A percentile compares a stretch with the other conserved stretches of the same genome.
phyloP scores from a whole-genome alignment of 2,888 invertebrate species.

The Rapana venosa region DNA sequence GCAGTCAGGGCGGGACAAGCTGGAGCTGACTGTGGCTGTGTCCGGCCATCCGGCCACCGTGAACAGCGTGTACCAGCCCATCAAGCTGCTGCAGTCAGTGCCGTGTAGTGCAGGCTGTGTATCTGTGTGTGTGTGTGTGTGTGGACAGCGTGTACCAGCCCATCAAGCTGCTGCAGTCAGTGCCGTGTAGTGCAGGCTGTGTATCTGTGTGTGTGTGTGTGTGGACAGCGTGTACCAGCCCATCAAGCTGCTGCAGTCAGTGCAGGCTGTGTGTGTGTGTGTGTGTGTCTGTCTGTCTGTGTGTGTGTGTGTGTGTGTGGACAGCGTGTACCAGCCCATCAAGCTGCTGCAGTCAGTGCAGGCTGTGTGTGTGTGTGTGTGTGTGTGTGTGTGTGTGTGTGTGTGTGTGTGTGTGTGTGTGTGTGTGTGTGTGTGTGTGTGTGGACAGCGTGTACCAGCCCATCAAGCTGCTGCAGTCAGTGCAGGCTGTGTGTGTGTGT shows the following conservation, averaged over 20 bases:
- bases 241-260: not conserved
- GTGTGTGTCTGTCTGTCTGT: too few species aligned
- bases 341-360: too few species aligned
- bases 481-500: too few species aligned
- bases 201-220: too few species aligned
- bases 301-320: not conserved
- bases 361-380: not conserved
- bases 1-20: not conserved
- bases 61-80: not conserved
- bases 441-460: not conserved
- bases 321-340: not conserved
- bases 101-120: too few species aligned
- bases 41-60: not conserved
- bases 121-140: too few species aligned
- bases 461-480: not conserved
- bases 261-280: not conserved
- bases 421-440: not conserved
- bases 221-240: too few species aligned
- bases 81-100: not conserved
- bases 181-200: too few species aligned
- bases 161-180: too few species aligned
- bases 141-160: not conserved
- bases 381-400: not conserved
- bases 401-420: constrained; percentile 6
- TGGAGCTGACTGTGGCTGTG: constrained; percentile 7